Percentiles rank a stretch among this genome's conserved stretches.
Conservation (phyloP, 2,113 vertebrate species). For the Tragelaphus strepsiceros region DNA sequence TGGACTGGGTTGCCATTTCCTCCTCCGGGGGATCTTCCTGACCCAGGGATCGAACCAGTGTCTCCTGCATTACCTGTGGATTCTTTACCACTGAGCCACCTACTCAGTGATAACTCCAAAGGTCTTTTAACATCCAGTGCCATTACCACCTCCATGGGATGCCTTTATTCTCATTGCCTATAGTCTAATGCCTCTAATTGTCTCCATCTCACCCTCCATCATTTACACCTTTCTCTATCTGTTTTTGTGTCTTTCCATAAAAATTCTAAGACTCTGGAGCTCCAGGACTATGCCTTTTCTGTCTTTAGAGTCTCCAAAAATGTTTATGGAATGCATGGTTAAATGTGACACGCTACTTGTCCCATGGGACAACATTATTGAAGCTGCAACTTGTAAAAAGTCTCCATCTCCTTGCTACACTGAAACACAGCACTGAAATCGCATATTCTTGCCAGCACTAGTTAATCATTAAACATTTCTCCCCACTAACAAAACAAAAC, state of each 20-base stretch:
- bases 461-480: neutral
- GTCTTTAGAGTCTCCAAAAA: neutral
- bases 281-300: neutral
- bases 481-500: neutral
- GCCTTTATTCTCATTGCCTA: neutral
- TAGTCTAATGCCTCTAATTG: neutral
- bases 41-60: neutral
- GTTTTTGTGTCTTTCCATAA: neutral
- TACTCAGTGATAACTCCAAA: neutral
- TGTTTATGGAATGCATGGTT: neutral
- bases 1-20: neutral
- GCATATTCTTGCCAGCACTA: neutral
- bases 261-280: neutral
- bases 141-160: accelerated
- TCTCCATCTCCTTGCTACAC: neutral
- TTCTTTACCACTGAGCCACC: neutral
- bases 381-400: neutral
- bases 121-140: neutral
- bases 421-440: neutral
- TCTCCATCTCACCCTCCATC: neutral
- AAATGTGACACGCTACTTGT: neutral
- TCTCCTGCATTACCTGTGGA: neutral
- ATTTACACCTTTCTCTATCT: neutral
- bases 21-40: neutral
- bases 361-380: accelerated